phyloP scores from a whole-genome alignment of 1,140 invertebrate species.

The Drosophila simulans region DNA sequence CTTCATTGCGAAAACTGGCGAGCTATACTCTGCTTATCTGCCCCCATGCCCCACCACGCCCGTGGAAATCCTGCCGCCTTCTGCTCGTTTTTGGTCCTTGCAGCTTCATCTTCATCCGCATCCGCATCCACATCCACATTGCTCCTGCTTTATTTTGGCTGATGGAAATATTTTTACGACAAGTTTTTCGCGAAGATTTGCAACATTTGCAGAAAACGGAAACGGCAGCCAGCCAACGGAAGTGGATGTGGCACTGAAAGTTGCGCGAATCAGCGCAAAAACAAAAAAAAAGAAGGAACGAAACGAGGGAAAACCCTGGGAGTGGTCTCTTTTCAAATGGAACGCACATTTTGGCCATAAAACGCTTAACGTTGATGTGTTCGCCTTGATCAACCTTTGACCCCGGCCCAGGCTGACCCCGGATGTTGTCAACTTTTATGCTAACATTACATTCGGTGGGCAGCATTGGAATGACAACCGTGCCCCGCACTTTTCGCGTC shows the following conservation, averaged over 20 bases:
- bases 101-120: slow-evolving; percentile 49
- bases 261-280: slow-evolving; percentile 70
- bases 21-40: slow-evolving; percentile 36
- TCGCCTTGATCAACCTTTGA: slow-evolving; percentile 28
- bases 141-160: slow-evolving; percentile 54
- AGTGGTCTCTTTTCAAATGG: slow-evolving; percentile 30
- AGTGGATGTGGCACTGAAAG: slow-evolving; percentile 41
- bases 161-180: slow-evolving; percentile 83
- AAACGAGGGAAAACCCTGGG: not conserved
- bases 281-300: not conserved
- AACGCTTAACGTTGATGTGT: slow-evolving; percentile 69
- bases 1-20: slow-evolving; percentile 60
- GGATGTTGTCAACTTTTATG: slow-evolving; percentile 77
- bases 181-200: slow-evolving; percentile 81
- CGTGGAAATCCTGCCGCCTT: not conserved
- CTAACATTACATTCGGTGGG: slow-evolving; percentile 64
- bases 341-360: slow-evolving; percentile 73
- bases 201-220: slow-evolving; percentile 75
- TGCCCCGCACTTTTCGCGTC: slow-evolving; percentile 1
- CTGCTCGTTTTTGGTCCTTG: slow-evolving; percentile 3
- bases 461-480: slow-evolving; percentile 19
- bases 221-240: slow-evolving; percentile 17
- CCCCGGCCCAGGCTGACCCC: not conserved
- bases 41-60: slow-evolving; percentile 1
- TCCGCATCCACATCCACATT: slow-evolving; percentile 16